phyloP scores from a whole-genome alignment of 1,140 invertebrate genomes.

The Cydia splendana region DNA sequence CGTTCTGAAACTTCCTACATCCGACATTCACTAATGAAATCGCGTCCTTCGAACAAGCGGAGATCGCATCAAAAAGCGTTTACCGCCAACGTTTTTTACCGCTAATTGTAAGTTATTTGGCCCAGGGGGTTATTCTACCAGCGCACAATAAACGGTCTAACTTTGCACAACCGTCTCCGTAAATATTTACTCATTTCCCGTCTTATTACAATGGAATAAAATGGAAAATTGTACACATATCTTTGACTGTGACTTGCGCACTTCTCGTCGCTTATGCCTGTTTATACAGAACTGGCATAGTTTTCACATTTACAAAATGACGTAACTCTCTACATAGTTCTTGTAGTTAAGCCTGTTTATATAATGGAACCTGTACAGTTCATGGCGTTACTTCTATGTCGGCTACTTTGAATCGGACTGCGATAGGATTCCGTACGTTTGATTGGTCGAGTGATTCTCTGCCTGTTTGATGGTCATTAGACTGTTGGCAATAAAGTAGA shows the following conservation, averaged over 20 bases:
- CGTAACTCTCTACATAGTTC: background rate
- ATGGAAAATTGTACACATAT: background rate
- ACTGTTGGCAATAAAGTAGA: background rate
- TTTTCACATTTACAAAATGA: background rate
- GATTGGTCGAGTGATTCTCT: background rate
- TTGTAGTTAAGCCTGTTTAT: background rate
- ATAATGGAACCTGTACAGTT: background rate
- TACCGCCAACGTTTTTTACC: constrained; percentile 49
- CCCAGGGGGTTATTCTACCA: constrained; percentile 30
- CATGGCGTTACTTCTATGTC: constrained; percentile 2
- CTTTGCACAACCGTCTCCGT: background rate
- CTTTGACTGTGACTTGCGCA: background rate
- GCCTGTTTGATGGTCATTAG: constrained; percentile 4
- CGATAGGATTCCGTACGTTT: background rate
- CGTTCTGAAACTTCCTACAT: constrained; percentile 43
- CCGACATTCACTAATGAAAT: constrained; percentile 53
- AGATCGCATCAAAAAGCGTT: constrained; percentile 56
- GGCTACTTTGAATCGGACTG: constrained; percentile 5
- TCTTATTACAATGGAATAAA: background rate
- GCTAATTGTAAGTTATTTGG: constrained; percentile 54
- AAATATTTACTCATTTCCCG: background rate
- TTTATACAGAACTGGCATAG: background rate
- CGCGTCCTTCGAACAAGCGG: constrained; percentile 48
- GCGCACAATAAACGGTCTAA: constrained; percentile 18
- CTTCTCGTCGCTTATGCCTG: background rate